phyloP scores from a whole-genome alignment of 2,797 vertebrate genomes.

The Otolemur crassicaudatus region DNA sequence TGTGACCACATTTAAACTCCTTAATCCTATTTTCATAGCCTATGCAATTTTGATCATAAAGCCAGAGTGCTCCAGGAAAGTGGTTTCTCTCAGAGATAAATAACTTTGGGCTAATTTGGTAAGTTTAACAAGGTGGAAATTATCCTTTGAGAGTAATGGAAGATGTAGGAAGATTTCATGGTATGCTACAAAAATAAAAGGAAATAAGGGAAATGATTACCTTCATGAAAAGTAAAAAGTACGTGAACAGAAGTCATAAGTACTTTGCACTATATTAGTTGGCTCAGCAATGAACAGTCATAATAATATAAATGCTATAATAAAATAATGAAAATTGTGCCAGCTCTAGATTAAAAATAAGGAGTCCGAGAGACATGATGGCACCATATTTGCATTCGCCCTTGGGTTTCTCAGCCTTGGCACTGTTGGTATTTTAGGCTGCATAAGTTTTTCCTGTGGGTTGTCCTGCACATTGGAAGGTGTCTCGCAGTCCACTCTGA shows the following conservation, averaged over 20 bases:
- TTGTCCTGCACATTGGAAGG: background rate
- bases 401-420: background rate
- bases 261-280: background rate
- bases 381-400: background rate
- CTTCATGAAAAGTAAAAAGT: background rate
- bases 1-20: background rate
- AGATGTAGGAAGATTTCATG: background rate
- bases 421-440: background rate
- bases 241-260: background rate
- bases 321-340: background rate
- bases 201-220: background rate
- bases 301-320: background rate
- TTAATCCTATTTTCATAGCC: background rate
- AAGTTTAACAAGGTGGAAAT: conserved; percentile 7
- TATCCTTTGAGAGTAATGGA: background rate
- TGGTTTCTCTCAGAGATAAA: conserved; percentile 1
- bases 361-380: background rate
- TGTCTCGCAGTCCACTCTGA: background rate
- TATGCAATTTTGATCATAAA: background rate
- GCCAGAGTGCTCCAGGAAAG: background rate
- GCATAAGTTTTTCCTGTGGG: background rate
- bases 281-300: background rate
- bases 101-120: background rate
- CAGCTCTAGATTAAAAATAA: background rate
- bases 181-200: background rate